These are phyloP conservation scores for Ceratosolen fusciceps DNA, from an alignment of 1,140 invertebrate species.

Conservation along the genomic window DNA sequence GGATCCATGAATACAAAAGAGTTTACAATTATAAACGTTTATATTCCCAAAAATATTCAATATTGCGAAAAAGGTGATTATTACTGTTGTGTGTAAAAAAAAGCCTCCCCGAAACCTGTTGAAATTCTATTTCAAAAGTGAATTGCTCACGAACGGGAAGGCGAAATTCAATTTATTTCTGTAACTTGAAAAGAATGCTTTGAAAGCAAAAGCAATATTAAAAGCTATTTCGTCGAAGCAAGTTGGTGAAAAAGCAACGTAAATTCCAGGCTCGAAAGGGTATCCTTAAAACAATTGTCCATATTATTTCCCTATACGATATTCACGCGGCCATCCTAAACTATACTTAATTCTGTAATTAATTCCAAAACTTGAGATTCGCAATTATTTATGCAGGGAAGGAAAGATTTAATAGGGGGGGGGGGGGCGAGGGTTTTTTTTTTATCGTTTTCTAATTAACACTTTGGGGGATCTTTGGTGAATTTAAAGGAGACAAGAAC, in stretches of 20 bases:
- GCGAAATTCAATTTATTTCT: slow-evolving; percentile 46
- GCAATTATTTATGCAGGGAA: neutral
- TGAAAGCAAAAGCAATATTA: slow-evolving; percentile 46
- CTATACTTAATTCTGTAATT: too few relatives aligned
- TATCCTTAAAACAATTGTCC: slow-evolving; percentile 28
- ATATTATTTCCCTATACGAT: slow-evolving; percentile 23
- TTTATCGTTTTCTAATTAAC: slow-evolving; percentile 14
- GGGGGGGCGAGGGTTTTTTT: too few relatives aligned
- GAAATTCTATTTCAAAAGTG: slow-evolving; percentile 22
- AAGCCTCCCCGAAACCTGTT: slow-evolving; percentile 24
- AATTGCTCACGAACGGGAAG: slow-evolving; percentile 7
- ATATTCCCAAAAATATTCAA: slow-evolving; percentile 26
- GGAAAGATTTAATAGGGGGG: slow-evolving; percentile 18
- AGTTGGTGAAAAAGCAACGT: slow-evolving; percentile 20
- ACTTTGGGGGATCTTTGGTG: neutral
- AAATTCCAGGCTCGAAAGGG: slow-evolving; percentile 7
- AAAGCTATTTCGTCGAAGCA: slow-evolving; percentile 25
- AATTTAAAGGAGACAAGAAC: neutral
- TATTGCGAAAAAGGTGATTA: slow-evolving; percentile 30
- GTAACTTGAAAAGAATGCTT: slow-evolving; percentile 34
- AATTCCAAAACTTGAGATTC: too few relatives aligned
- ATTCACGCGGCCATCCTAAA: slow-evolving; percentile 4
- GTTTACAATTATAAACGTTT: slow-evolving; percentile 11
- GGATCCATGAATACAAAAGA: slow-evolving; percentile 4
- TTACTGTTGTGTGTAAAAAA: neutral